Base-by-base conservation (phyloP, 2,888 invertebrate genomes). In the Stramonita haemastoma region DNA sequence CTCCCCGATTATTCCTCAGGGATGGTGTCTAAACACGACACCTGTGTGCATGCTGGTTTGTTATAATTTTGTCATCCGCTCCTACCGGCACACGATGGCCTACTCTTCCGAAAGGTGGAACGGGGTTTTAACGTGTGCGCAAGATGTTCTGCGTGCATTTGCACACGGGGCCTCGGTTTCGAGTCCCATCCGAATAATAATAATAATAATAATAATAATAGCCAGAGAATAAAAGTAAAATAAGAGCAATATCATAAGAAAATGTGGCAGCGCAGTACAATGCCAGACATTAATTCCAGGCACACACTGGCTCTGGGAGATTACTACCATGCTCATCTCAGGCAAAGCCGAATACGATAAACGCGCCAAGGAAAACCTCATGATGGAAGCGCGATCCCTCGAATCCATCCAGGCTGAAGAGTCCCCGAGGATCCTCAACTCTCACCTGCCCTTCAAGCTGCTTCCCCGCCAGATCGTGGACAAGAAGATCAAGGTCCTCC, bases 251-350 rank as follows among this genome's bases (percentile, higher is more conserved):
- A n/a, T 17, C 29, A 17, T 11, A 11, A n/a, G 32, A 46, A 34
- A 26, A 56, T 46, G 81, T 17, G 19, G 29, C 29, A 0, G 19
- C 19, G 5, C n/a, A n/a, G n/a, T n/a, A n/a, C n/a, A n/a, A n/a
- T n/a, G n/a, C n/a, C n/a, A n/a, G n/a, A 57, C 84, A 22, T 84
- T 13, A 15, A 60, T n/a, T 88, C 70, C 89, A 92, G 92, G 92
- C 70, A 91, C 91, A 34, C 91, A 92, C 81, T 92, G 92, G 92
- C 17, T 90, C 13, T 92, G 91, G 90, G 91, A 92, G 57, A 87
- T 92, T 5, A 34, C 89, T 19, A 73, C 83, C 60, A 91, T 92
- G 91, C 81, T 92, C 57, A 60, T 87, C 32, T 32, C 86, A 6
- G 87, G 89, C 2, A 87, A 57, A 13, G 85, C 90, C 0, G 87